Evolutionary conservation across 1,140 invertebrate species (phyloP).

Genomic region (Brevipalpus yothersi): DNA sequence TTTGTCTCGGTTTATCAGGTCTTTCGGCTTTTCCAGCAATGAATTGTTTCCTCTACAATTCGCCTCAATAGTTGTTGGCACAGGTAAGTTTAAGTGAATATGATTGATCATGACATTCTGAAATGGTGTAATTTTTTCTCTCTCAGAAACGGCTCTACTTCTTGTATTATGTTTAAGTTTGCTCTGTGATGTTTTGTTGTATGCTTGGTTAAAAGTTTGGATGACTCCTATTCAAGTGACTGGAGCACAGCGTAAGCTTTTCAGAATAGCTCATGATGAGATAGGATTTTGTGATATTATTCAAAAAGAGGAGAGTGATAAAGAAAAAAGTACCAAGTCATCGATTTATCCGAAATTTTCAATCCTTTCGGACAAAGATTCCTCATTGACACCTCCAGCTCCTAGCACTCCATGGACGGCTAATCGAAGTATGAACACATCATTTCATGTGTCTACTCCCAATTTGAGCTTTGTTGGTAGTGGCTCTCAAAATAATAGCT

Average conservation of each 20-base stretch:
- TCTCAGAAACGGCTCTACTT: not conserved
- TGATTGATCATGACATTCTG: not conserved
- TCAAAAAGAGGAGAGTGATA: not conserved
- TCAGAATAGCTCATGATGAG: conserved; percentile 10
- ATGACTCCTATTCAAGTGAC: conserved; percentile 8
- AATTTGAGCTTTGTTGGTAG: no score
- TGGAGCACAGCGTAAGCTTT: conserved; percentile 6
- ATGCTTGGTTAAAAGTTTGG: conserved; percentile 1
- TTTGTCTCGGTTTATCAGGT: not conserved
- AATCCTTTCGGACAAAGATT: not conserved
- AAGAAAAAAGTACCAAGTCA: not conserved
- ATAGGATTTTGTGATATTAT: conserved; percentile 8
- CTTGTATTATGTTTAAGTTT: conserved; percentile 1
- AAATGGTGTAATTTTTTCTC: not conserved
- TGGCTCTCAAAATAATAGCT: not conserved
- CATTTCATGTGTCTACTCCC: not conserved
- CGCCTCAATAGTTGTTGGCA: not conserved
- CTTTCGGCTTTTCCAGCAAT: not conserved
- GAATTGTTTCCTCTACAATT: not conserved
- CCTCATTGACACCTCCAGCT: not conserved
- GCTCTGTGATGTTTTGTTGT: conserved; percentile 2
- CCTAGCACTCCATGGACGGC: not conserved
- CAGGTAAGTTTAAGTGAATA: not conserved
- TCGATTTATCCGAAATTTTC: not conserved
- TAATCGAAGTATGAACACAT: not conserved